A percentile compares a stretch with the other conserved stretches of the same genome.
These are phyloP conservation scores for Drosophila parthenogenetica DNA, from an alignment of 2,888 invertebrate species.

Conservation along the genomic window DNA sequence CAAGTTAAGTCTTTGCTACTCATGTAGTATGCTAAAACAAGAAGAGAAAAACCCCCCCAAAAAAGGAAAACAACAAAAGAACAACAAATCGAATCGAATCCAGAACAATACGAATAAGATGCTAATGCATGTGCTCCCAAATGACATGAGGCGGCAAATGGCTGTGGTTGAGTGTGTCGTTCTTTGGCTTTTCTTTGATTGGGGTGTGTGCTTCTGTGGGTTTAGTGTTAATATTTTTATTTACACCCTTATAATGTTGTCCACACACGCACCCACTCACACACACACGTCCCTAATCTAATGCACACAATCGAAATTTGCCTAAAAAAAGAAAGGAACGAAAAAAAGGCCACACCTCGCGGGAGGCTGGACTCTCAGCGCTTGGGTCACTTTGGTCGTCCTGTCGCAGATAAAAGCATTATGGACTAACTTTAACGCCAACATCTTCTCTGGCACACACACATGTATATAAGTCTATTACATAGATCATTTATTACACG, in stretches of 20 bases:
- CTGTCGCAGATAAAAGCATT: conserved; percentile 77
- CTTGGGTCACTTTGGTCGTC: conserved; percentile 50
- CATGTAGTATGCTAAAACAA: conserved; percentile 30
- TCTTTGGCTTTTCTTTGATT: conserved; percentile 36
- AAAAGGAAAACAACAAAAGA: neutral
- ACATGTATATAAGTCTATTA: conserved; percentile 62
- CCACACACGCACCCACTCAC: conserved; percentile 35
- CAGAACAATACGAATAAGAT: conserved; percentile 59
- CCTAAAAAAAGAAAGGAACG: conserved; percentile 50
- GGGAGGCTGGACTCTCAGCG: conserved; percentile 22
- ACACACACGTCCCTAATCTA: conserved; percentile 58
- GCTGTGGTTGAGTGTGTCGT: conserved; percentile 47
- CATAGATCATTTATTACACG: conserved; percentile 83
- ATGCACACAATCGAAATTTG: conserved; percentile 71
- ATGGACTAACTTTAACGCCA: conserved; percentile 59
- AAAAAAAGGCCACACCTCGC: conserved; percentile 62
- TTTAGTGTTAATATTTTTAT: conserved; percentile 78
- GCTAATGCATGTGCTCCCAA: conserved; percentile 74
- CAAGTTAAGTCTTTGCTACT: neutral
- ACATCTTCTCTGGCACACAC: conserved; percentile 2
- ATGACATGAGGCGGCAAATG: conserved; percentile 54
- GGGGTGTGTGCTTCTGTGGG: conserved; percentile 46
- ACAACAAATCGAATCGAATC: conserved; percentile 45
- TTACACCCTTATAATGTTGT: conserved; percentile 77
- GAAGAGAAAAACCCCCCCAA: conserved; percentile 21